Conservation (phyloP, 2,113 vertebrate genomes). For the Lipophrys pholis region DNA sequence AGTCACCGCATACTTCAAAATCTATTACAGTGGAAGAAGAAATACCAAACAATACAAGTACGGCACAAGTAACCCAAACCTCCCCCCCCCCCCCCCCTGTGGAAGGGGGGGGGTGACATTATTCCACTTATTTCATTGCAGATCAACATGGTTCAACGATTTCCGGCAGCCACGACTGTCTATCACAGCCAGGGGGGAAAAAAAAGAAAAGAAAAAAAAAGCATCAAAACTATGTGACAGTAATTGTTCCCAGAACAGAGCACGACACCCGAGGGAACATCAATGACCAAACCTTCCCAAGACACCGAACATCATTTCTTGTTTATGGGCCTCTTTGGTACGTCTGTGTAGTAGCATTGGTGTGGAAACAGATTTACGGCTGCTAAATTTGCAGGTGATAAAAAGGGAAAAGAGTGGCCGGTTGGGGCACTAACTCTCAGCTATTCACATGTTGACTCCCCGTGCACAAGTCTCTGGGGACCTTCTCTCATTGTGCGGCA, state of each 20-base stretch:
- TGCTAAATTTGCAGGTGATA: constrained; percentile 78
- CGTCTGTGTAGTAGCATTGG: constrained; percentile 36
- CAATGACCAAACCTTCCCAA: constrained; percentile 65
- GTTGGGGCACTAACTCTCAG: constrained; percentile 74
- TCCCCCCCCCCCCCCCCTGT: background rate
- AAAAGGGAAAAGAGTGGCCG: constrained; percentile 70
- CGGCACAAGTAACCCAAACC: background rate
- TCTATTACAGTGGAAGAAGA: constrained; percentile 17
- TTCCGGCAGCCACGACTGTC: constrained; percentile 43
- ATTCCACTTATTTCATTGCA: constrained; percentile 25
- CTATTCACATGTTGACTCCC: constrained; percentile 76
- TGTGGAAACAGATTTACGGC: constrained; percentile 77
- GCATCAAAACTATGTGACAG: constrained; percentile 58
- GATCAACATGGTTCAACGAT: constrained; percentile 49
- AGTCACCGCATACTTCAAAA: constrained; percentile 11
- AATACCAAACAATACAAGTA: background rate
- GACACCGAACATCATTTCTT: constrained; percentile 70
- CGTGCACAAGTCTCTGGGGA: constrained; percentile 54
- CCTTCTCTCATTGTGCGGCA: constrained; percentile 71
- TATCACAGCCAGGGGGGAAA: constrained; percentile 34
- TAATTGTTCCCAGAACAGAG: constrained; percentile 64
- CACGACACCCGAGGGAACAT: constrained; percentile 57
- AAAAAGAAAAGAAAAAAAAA: constrained; percentile 46
- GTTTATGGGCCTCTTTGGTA: constrained; percentile 69
- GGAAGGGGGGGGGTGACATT: constrained; percentile 1